phyloP scores from a whole-genome alignment of 2,797 vertebrate genomes.

The Siniperca undulata region DNA sequence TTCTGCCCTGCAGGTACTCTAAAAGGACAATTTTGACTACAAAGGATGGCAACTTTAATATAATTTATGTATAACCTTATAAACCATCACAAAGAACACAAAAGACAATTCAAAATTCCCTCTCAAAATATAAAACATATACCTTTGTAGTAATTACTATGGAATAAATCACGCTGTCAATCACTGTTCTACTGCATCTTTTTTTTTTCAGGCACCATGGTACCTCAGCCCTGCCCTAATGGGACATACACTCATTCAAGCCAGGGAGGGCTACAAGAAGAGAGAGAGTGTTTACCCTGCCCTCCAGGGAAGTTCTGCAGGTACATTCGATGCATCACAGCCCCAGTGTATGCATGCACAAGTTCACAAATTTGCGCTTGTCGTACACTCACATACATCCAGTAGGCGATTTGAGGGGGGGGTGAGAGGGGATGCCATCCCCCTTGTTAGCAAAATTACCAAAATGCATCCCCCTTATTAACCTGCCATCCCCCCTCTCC shows the following conservation, averaged over 20 bases:
- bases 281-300: slow-evolving; percentile 90
- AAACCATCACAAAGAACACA: not conserved
- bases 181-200: not conserved
- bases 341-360: not conserved
- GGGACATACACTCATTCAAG: slow-evolving; percentile 89
- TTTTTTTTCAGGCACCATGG: slow-evolving; percentile 78
- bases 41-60: not conserved
- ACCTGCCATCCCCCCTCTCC: too few relatives aligned
- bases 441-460: too few relatives aligned
- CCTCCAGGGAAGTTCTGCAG: slow-evolving; percentile 93
- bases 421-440: too few relatives aligned
- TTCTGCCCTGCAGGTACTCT: slow-evolving; percentile 89
- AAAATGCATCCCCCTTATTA: too few relatives aligned
- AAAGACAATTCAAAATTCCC: not conserved
- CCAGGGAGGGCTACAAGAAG: slow-evolving; percentile 85
- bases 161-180: not conserved
- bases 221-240: slow-evolving; percentile 88
- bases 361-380: not conserved
- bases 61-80: not conserved
- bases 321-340: slow-evolving; percentile 58
- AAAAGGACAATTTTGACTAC: not conserved
- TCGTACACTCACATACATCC: not conserved
- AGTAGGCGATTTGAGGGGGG: too few relatives aligned
- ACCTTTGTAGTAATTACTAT: not conserved
- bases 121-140: not conserved